phyloP scores from a whole-genome alignment of 2,888 invertebrate species.

The Limulus polyphemus region DNA sequence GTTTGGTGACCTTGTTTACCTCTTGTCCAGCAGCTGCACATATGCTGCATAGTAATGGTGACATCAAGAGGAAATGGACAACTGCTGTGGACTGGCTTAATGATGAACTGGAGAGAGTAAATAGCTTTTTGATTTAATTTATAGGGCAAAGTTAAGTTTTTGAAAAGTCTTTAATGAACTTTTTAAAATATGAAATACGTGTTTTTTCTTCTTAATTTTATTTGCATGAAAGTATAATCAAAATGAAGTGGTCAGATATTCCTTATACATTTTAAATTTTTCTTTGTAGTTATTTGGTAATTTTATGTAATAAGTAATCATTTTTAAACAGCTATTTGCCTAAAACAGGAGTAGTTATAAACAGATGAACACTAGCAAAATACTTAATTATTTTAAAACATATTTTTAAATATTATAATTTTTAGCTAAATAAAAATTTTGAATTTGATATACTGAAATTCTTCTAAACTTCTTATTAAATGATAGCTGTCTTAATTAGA shows the following conservation, averaged over 20 bases:
- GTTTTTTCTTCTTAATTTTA: not conserved
- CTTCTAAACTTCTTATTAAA: no score
- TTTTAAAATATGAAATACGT: not conserved
- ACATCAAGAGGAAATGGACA: conserved; percentile 73
- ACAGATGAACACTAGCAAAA: no score
- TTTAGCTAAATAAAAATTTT: no score
- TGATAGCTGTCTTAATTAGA: no score
- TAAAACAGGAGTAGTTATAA: no score
- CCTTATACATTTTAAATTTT: no score
- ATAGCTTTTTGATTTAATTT: not conserved
- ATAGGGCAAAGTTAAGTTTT: not conserved
- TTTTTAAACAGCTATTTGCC: no score
- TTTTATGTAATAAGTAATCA: no score
- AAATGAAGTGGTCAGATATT: not conserved
- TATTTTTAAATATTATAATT: no score
- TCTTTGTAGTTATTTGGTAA: no score
- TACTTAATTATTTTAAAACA: no score
- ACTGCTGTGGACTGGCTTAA: conserved; percentile 87
- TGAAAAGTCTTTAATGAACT: not conserved
- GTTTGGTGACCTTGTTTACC: conserved; percentile 77
- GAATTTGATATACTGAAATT: no score
- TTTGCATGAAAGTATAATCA: not conserved
- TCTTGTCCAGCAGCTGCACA: conserved; percentile 67
- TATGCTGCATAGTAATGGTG: conserved; percentile 61
- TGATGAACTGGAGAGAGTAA: conserved; percentile 63